Base-by-base conservation (phyloP, 2,888 invertebrate genomes). In the Allygus modestus region DNA sequence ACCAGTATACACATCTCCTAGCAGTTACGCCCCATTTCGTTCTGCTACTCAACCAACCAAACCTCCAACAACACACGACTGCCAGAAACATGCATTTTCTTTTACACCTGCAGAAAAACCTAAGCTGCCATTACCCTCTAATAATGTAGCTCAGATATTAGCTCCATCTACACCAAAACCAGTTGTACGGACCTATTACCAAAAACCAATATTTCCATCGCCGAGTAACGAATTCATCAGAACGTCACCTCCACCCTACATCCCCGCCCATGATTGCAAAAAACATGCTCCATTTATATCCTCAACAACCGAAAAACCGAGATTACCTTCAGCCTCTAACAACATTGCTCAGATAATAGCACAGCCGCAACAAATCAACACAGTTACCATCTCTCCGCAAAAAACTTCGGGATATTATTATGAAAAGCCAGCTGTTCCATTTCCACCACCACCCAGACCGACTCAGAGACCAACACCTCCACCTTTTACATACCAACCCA, bases 381-480 rank as follows among this genome's bases (percentile, higher is more conserved):
- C 79, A n/a, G 58, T 79, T 5, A 79, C 79, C 1, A 31, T 79
- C n/a, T 33, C 54, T n/a, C 79, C 79, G 1, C 20, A 54, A 20
- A 58, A 23, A 17, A n/a, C 54, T 1, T 9, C 54, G 11, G 79
- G 79, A 1, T 79, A 79, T 33, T 54, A 2, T 33, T 79, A 79
- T n/a, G 79, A 79, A 20, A 79, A 58, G 17, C 79, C 79, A 33
- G 54, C 79, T 5, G 51, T 58, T n/a, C 79, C 79, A 79, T 79
- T 79, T 37, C 54, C 79, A 9, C 41, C 17, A 2, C 20, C 73
- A 41, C 41, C 15, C 5, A 41, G 28, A 41, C 23, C 41, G 20
- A 37, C 41, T 20, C 41, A 1, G n/a, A 37, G 41, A 37, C 71
- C 71, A 5, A 71, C 37, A 4, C 41, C 20, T 37, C 41, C 33